Conservation (phyloP, 2,797 vertebrate genomes). For the Menidia menidia region DNA sequence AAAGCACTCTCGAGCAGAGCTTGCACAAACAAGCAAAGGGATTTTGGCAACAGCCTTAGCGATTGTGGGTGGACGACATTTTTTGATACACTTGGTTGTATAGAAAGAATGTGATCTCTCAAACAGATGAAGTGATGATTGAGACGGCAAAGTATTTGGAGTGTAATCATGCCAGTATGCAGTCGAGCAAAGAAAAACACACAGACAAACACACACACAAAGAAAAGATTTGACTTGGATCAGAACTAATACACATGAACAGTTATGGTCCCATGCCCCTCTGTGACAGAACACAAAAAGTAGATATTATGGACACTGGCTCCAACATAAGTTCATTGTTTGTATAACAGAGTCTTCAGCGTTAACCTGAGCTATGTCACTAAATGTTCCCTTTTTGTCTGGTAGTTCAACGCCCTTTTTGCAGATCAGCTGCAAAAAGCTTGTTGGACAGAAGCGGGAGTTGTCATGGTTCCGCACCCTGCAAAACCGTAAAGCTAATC, state of each 20-base stretch:
- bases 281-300: slow-evolving; percentile 12
- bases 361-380: too few species aligned
- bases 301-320: too few species aligned
- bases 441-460: neutral
- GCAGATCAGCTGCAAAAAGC: slow-evolving; percentile 7
- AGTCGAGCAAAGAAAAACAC: slow-evolving; percentile 44
- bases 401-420: slow-evolving; percentile 6
- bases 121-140: slow-evolving; percentile 50
- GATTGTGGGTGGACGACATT: slow-evolving; percentile 39
- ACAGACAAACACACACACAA: slow-evolving; percentile 34
- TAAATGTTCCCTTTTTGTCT: slow-evolving; percentile 9
- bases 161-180: slow-evolving; percentile 40
- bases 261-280: slow-evolving; percentile 9
- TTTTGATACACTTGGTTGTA: slow-evolving; percentile 38
- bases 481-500: slow-evolving; percentile 10
- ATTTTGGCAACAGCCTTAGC: slow-evolving; percentile 17
- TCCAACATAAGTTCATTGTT: too few species aligned
- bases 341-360: neutral
- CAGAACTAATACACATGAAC: slow-evolving; percentile 2
- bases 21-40: slow-evolving; percentile 27
- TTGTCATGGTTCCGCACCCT: slow-evolving; percentile 7
- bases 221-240: slow-evolving; percentile 36
- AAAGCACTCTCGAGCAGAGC: slow-evolving; percentile 23
- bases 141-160: slow-evolving; percentile 50
- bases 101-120: slow-evolving; percentile 51